These are phyloP conservation scores for Danionella cerebrum DNA, from an alignment of 2,113 vertebrate genomes.

Conservation along the genomic window DNA sequence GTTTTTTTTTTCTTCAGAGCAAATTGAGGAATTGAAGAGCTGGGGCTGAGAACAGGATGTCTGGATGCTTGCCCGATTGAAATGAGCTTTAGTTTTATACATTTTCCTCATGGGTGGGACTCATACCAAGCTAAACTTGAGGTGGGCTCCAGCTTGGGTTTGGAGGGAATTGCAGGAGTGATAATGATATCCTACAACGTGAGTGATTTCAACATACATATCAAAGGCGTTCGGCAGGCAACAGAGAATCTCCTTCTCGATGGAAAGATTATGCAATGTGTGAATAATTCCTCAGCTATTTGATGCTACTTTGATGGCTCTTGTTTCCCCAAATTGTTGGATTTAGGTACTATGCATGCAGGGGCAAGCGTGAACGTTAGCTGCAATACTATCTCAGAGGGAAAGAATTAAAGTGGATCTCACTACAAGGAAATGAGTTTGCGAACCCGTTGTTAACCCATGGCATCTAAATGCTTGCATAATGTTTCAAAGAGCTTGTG, in stretches of 20 bases:
- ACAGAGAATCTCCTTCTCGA: constrained; percentile 2
- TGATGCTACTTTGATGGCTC: constrained; percentile 6
- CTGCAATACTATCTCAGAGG: background rate
- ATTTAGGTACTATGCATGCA: constrained; percentile 3
- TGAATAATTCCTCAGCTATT: constrained; percentile 5
- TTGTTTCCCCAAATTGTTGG: constrained; percentile 3
- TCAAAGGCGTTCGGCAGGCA: background rate
- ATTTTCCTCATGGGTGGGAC: background rate
- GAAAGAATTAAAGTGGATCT: background rate
- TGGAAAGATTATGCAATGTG: constrained; percentile 21
- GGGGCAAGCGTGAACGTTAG: constrained; percentile 10
- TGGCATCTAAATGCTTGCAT: too few relatives aligned
- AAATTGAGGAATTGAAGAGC: constrained; percentile 19
- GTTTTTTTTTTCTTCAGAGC: constrained; percentile 24
- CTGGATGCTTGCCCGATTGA: constrained; percentile 12
- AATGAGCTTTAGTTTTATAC: constrained; percentile 16
- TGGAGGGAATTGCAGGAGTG: background rate
- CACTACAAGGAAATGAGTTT: too few relatives aligned
- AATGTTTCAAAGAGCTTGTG: too few relatives aligned
- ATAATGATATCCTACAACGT: background rate
- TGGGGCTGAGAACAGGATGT: background rate
- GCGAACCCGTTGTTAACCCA: too few relatives aligned
- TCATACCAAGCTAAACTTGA: constrained; percentile 10
- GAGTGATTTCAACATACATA: background rate
- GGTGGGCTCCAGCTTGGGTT: background rate